These are phyloP conservation scores for Pollachius pollachius DNA, from an alignment of 2,113 vertebrate species.

Conservation along the genomic window DNA sequence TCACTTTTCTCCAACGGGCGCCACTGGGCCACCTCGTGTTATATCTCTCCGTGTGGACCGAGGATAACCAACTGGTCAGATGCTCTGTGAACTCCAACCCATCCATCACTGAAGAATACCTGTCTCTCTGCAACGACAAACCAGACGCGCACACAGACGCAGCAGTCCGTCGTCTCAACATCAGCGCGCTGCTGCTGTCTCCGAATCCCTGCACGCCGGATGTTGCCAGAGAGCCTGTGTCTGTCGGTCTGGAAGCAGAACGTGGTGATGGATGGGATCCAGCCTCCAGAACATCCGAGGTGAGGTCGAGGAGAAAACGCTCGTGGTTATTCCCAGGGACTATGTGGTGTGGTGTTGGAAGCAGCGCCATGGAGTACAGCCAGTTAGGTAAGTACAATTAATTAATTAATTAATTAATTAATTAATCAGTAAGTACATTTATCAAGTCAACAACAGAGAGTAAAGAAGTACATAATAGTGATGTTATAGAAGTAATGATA, in stretches of 20 bases:
- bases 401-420: no score
- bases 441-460: no score
- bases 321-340: slow-evolving; percentile 84
- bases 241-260: no score
- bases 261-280: background rate
- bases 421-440: no score
- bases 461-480: no score
- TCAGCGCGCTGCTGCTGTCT: slow-evolving; percentile 34
- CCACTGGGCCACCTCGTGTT: no score
- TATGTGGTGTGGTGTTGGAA: slow-evolving; percentile 85
- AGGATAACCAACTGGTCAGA: no score
- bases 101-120: slow-evolving; percentile 36
- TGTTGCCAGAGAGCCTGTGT: background rate
- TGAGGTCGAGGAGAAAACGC: slow-evolving; percentile 58
- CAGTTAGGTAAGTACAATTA: slow-evolving; percentile 76
- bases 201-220: slow-evolving; percentile 41
- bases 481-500: no score
- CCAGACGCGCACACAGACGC: background rate
- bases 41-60: no score
- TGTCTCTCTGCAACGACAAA: slow-evolving; percentile 43
- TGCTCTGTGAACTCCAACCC: slow-evolving; percentile 7
- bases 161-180: slow-evolving; percentile 25
- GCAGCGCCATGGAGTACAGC: slow-evolving; percentile 69
- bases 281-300: background rate
- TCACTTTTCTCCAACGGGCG: no score